Conservation (phyloP, 2,797 vertebrate genomes). For the Meriones psammophilus region DNA sequence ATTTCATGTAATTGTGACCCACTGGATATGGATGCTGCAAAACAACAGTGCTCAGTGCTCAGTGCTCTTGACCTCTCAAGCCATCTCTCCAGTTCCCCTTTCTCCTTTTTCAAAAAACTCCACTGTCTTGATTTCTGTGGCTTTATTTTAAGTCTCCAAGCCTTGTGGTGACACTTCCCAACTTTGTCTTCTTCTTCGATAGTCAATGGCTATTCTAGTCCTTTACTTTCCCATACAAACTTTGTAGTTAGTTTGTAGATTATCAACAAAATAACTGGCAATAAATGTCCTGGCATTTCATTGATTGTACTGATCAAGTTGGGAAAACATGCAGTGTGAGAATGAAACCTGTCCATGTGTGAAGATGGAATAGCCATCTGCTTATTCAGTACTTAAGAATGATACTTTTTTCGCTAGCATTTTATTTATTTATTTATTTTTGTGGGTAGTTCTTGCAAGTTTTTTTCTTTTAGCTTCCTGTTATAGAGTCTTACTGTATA, state of each 20-base stretch:
- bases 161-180: not conserved
- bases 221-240: not conserved
- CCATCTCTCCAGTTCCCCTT: not conserved
- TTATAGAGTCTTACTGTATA: not conserved
- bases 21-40: not conserved
- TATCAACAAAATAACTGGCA: not conserved
- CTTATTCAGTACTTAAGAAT: not conserved
- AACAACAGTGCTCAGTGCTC: not conserved
- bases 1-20: not conserved
- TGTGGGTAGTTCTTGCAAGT: not conserved
- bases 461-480: not conserved
- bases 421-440: too few species aligned
- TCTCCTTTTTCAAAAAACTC: not conserved
- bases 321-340: not conserved
- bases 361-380: not conserved
- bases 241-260: not conserved
- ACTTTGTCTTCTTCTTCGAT: not conserved
- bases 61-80: not conserved
- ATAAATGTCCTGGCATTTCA: not conserved
- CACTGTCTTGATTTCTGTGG: not conserved
- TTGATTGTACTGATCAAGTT: not conserved
- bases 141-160: not conserved
- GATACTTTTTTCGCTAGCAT: not conserved
- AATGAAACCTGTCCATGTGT: not conserved
- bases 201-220: not conserved